Evolutionary conservation across 2,113 vertebrate species (phyloP), one percentile per base, ranked within the genome.

Genomic region (Cettia cetti): DNA sequence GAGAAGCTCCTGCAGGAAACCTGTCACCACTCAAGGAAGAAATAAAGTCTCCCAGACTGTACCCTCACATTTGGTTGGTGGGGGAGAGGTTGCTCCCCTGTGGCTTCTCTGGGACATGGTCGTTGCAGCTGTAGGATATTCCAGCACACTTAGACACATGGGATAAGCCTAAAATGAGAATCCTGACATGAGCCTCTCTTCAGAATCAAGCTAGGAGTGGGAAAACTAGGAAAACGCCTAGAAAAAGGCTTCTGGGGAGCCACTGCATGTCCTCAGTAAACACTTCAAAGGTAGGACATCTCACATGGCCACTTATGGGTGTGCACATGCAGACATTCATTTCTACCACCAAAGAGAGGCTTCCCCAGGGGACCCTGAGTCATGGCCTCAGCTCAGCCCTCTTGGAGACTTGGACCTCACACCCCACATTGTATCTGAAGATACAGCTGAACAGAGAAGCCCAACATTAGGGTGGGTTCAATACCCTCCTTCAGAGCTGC

Each of bases 291-390:
- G n/a, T 9, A 15, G 23, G 27, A 23, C 16, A 39, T 28, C 52
- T 74, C 33, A 54, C 14, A 15, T 6, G 15, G 21, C 42, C 23
- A 28, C 24, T 23, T 16, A 26, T 0, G 1, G 24, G 6, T 3
- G 0, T 6, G 3, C 26, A 44, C 35, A 22, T 13, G 15, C n/a
- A 65, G n/a, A 37, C 1, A 1, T 77, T 72, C 8, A 22, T 42
- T 54, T 39, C 28, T 53, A 7, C 28, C 1, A 0, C 21, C 40
- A 71, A 35, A 12, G 60, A 74, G 26, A 69, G 3, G 17, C 52
- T 94, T 80, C 68, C 11, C 20, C 27, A 24, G 14, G 4, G 11
- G 2, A 30, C 17, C 10, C 44, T 63, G 39, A 53, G n/a, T 35
- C 59, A 64, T 0, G 2, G n/a, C 15, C 52, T 22, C 37, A 70